Evolutionary conservation across 2,888 invertebrate genomes (phyloP), one percentile per base, ranked within the genome.

Genomic region (Pachycephus smyrnensis): DNA sequence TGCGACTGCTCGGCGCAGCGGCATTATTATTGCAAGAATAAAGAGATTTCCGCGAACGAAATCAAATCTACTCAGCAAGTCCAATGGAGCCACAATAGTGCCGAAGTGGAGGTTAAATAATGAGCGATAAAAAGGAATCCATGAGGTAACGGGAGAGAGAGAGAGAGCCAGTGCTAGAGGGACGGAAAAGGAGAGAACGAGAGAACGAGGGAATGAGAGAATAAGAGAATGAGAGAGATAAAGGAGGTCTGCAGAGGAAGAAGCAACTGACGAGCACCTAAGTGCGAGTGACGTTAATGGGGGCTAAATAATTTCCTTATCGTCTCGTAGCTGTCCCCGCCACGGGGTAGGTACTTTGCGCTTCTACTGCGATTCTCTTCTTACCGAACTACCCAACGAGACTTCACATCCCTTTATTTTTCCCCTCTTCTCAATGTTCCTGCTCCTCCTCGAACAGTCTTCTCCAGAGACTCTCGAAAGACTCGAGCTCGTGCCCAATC

Each of bases 261-360:
- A 77, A 79, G 81, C 40, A 40, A 40, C 40, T 77, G 79, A 80
- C 79, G 36, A 73, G 73, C 30, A 73, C 75, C 80, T 84, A 87
- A 89, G 87, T 89, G 89, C 88, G 86, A 89, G 83, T 89, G 89
- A 89, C 89, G 86, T 89, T 89, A 89, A 89, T 89, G 87, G 89
- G 86, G 85, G 86, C 88, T 89, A 89, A 89, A 89, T 89, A 89
- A 89, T 89, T 89, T 87, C 86, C 86, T 86, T 85, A 81, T 86
- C 87, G 85, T 86, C 79, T 83, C 82, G 79, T 83, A 84, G 79
- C 82, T 81, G 73, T 79, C 80, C 76, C 80, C 80, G 79, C 40
- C 40, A 40, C 15, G 40, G 4, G n/a, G 35, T 73, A n/a, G n/a
- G 73, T 37, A 33, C 31, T 77, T 40, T 40, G 40, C 40, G 40